Evolutionary conservation across 2,113 vertebrate species (phyloP), one percentile per base, ranked within the genome.

Genomic region (Pyrgilauda ruficollis): DNA sequence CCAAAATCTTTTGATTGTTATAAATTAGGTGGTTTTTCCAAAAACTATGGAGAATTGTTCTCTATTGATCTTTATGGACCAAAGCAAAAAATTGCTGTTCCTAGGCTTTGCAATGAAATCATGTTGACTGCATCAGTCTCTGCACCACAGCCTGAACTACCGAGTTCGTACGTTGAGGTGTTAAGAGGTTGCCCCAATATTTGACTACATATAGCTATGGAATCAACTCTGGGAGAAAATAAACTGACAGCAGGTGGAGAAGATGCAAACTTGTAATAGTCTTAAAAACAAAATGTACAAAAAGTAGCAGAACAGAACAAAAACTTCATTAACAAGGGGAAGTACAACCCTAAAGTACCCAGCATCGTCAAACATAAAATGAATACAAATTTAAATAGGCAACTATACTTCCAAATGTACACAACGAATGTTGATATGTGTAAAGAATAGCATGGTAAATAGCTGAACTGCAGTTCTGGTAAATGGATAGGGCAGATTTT

Each of bases 1-100:
- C 97, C 97, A 98, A 98, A 98, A 96, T 95, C 96, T 97, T 97
- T 97, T 96, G 97, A 98, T 97, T 98, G 96, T 98, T 98, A 98
- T 98, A 98, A 98, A 98, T 98, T 97, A 98, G 97, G 96, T 97
- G 96, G 52, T 88, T 95, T 70, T 97, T 97, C 96, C 83, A 90
- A 97, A 98, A 98, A 96, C 92, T 97, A 97, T 30, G 73, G 89
- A 96, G 96, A 98, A 94, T 90, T 97, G 91, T 97, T 97, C 98
- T 97, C 95, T 97, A 84, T 96, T 95, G 97, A 94, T 97, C 91
- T 95, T 96, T 84, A 96, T 79, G 96, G 97, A 98, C 95, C 95
- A 94, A 98, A 98, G 97, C 97, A 97, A 96, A 95, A 95, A 95
- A 58, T 43, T 94, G 95, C 96, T 92, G 93, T 96, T 92, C 95